Evolutionary conservation across 30 jellyfish, hydroid and myxozoan genomes (phyloP), one percentile per base, ranked within the genome.

Genomic region (Phacellophora camtschatica): DNA sequence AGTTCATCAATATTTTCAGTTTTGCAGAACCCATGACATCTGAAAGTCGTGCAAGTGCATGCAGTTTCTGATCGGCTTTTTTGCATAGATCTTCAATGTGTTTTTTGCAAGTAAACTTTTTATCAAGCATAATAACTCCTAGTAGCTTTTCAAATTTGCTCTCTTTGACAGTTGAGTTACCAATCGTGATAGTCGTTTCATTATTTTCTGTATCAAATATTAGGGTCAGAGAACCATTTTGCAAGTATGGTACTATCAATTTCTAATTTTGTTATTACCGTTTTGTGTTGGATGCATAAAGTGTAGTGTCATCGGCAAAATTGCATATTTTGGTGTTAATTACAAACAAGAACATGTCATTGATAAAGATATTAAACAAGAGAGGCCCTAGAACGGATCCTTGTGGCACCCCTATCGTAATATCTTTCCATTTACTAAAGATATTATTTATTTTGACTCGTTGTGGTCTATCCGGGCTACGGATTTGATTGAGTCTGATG

Each of bases 241-340:
- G 28, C 71, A 5, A 36, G 27, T 67, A 67, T 67, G 42, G 82
- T 9, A 31, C 82, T 34, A 41, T 67, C 82, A 4, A 22, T 5
- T 65, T 65, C 79, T 27, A 27, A 65, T 65, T 65, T 5, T 29
- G 18, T 32, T 3, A 35, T 39, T 15, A 35, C 69, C 46, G 82
- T 66, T 35, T n/a, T n/a, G n/a, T n/a, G n/a, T 67, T 66, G 69
- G 41, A 67, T 67, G 82, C 70, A 67, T 35, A 67, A 67, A 67
- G n/a, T 12, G 79, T 65, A 32, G 79, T 43, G 50, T 71, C 85
- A 71, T 71, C 85, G 36, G 85, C 85, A 53, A 3, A 46, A 75
- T 71, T 71, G 33, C 85, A 71, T 19, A 71, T 53, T 29, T 37
- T 39, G 27, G 77, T 19, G 64, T 34, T 20, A 53, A 33, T 74